A percentile compares a stretch with the other conserved stretches of the same genome.
phyloP scores from a whole-genome alignment of 2,888 invertebrate genomes.

The Empis livida region DNA sequence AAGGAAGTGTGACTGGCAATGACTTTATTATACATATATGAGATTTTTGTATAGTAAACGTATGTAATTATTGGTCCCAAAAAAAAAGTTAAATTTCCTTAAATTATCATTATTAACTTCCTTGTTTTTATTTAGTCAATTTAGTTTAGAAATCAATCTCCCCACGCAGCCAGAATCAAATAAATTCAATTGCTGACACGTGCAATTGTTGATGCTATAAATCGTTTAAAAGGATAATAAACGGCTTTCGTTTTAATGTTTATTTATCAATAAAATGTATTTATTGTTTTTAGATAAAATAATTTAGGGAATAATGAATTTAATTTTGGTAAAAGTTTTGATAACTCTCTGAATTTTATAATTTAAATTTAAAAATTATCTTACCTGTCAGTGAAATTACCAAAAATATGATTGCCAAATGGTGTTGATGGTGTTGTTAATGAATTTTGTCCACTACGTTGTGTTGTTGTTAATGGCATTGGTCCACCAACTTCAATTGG shows the following conservation, averaged over 20 bases:
- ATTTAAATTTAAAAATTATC: slow-evolving; percentile 15
- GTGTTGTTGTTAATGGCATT: slow-evolving; percentile 31
- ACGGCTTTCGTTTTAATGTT: background rate
- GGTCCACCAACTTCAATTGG: slow-evolving; percentile 40
- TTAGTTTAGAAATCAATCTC: no score
- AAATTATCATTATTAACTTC: no score
- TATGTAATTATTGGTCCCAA: no score
- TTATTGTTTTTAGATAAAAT: no score
- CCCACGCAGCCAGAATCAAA: slow-evolving; percentile 11
- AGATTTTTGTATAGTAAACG: no score
- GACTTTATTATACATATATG: slow-evolving; percentile 2
- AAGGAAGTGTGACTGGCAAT: slow-evolving; percentile 5
- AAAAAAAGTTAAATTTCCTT: no score
- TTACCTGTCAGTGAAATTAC: slow-evolving; percentile 44
- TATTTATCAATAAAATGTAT: no score
- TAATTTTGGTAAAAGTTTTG: no score
- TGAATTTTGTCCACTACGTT: slow-evolving; percentile 17
- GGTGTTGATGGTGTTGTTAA: slow-evolving; percentile 41
- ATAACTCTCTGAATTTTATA: no score
- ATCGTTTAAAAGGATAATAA: slow-evolving; percentile 14
- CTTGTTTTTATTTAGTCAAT: no score
- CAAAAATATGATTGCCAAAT: slow-evolving; percentile 54
- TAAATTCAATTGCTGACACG: slow-evolving; percentile 23
- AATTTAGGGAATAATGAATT: no score
- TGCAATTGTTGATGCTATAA: slow-evolving; percentile 12